These are phyloP conservation scores for Physeter macrocephalus DNA, from an alignment of 2,113 vertebrate genomes.

Conservation along the genomic window DNA sequence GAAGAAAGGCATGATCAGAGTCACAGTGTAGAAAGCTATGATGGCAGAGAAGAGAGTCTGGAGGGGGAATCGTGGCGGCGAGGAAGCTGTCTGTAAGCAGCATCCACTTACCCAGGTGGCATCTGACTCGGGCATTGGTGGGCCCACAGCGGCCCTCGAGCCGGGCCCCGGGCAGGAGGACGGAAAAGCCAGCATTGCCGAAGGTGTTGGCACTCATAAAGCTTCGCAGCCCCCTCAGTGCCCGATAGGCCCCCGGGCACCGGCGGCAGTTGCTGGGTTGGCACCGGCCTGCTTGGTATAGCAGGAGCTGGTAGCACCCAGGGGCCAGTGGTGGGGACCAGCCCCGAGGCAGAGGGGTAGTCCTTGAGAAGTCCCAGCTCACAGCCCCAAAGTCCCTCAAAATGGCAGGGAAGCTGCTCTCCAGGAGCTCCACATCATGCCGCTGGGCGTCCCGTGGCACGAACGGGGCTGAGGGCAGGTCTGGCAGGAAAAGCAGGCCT, in stretches of 20 bases:
- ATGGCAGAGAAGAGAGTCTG: not conserved
- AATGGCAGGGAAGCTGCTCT: conserved; percentile 85
- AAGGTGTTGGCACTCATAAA: conserved; percentile 90
- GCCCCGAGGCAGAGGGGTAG: conserved; percentile 71
- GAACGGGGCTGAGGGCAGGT: conserved; percentile 89
- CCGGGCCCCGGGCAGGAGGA: conserved; percentile 84
- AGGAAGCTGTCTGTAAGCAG: not conserved
- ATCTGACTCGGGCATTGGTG: conserved; percentile 88
- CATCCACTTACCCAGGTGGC: conserved; percentile 86
- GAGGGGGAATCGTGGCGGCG: not conserved
- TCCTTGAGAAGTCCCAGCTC: conserved; percentile 85
- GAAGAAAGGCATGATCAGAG: not conserved
- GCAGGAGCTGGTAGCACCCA: conserved; percentile 86
- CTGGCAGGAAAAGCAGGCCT: conserved; percentile 88
- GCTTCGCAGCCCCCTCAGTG: conserved; percentile 85
- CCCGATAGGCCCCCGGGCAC: conserved; percentile 86
- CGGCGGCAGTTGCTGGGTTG: conserved; percentile 87
- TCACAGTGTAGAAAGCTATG: not conserved
- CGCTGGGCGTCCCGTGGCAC: conserved; percentile 89
- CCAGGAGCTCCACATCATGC: conserved; percentile 89
- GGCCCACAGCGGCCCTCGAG: conserved; percentile 86
- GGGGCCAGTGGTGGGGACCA: conserved; percentile 79
- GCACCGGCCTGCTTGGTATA: conserved; percentile 86
- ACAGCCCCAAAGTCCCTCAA: conserved; percentile 86
- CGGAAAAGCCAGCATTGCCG: conserved; percentile 88